These are phyloP conservation scores for Caradrina clavipalpis DNA, from an alignment of 2,888 invertebrate genomes.

Conservation along the genomic window DNA sequence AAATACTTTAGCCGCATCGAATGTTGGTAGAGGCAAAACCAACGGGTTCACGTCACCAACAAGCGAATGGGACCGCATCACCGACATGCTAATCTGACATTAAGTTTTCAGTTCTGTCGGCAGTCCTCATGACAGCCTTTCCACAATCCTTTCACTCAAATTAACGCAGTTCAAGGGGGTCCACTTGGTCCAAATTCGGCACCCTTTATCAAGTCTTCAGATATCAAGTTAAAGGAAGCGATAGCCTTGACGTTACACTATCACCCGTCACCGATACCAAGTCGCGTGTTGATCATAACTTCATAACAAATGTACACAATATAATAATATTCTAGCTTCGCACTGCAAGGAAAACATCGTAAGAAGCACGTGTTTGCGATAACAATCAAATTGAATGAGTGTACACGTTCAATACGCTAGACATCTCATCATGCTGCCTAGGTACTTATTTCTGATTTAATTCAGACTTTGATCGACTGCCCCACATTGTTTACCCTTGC, in stretches of 20 bases:
- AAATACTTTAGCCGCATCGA: no score
- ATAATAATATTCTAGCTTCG: constrained; percentile 8
- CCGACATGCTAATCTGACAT: no score
- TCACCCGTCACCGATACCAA: constrained; percentile 20
- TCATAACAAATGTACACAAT: constrained; percentile 28
- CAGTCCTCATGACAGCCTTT: no score
- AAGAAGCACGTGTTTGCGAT: constrained; percentile 56
- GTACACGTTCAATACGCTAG: constrained; percentile 44
- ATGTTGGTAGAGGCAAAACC: no score
- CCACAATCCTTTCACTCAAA: background rate
- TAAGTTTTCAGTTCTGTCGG: no score
- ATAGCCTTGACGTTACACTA: constrained; percentile 27
- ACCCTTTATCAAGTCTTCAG: background rate
- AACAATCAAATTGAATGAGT: constrained; percentile 54
- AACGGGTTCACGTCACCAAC: no score
- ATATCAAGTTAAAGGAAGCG: constrained; percentile 25
- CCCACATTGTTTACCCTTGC: constrained; percentile 9
- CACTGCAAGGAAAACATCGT: constrained; percentile 36
- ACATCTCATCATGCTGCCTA: constrained; percentile 21
- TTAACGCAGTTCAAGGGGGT: background rate
- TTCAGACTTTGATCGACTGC: constrained; percentile 27
- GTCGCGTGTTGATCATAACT: constrained; percentile 40
- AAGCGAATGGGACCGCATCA: no score
- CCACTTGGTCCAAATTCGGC: background rate
- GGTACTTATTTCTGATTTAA: constrained; percentile 35